phyloP scores from a whole-genome alignment of 2,797 vertebrate genomes.

The Pangasius krempfi region DNA sequence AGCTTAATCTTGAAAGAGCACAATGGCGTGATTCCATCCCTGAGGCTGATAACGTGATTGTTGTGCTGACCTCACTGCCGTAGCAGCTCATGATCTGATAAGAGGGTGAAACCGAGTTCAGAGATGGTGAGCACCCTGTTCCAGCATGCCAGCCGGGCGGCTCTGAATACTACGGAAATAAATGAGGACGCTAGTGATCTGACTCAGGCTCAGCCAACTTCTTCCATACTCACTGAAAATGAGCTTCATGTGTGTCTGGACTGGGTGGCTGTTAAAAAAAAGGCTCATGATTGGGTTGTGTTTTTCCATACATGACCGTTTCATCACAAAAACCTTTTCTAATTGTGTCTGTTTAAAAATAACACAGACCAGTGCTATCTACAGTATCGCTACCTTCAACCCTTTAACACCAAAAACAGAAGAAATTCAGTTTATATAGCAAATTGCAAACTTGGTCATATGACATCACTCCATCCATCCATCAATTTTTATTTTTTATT shows the following conservation, averaged over 20 bases:
- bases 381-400: neutral
- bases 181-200: conserved; percentile 9
- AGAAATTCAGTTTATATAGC: neutral
- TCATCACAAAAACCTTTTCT: neutral
- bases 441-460: neutral
- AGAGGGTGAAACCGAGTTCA: conserved; percentile 65
- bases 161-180: neutral
- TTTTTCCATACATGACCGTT: neutral
- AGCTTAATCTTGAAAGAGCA: neutral
- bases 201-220: conserved; percentile 1
- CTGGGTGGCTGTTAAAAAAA: neutral
- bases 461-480: neutral
- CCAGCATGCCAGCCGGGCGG: conserved; percentile 24
- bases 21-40: conserved; percentile 40
- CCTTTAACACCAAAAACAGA: neutral
- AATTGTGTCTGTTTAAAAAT: neutral
- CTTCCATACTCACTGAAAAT: neutral
- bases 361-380: neutral
- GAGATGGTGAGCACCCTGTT: conserved; percentile 25
- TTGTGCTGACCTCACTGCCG: conserved; percentile 44
- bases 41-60: conserved; percentile 43
- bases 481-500: too few species aligned
- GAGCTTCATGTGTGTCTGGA: neutral
- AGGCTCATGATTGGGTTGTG: neutral
- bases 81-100: conserved; percentile 54